Evolutionary conservation across 2,888 invertebrate genomes (phyloP).

Genomic region (Odontomyia ornata): DNA sequence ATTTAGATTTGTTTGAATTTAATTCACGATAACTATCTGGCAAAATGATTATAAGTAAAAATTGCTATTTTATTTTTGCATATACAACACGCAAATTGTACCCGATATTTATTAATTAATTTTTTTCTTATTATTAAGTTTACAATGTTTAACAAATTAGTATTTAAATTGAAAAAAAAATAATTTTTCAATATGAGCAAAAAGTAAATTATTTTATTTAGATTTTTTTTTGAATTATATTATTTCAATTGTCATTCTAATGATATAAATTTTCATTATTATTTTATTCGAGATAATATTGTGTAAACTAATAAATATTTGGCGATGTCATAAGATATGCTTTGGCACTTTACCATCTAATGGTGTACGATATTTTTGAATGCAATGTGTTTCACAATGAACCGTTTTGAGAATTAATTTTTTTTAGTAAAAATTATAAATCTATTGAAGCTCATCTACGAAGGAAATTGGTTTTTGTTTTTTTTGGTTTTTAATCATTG

Average conservation of each 20-base stretch:
- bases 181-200: not conserved
- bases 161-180: not conserved
- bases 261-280: not conserved
- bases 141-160: not conserved
- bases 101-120: too few relatives aligned
- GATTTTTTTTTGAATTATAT: not conserved
- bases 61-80: not conserved
- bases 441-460: too few relatives aligned
- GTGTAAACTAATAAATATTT: conserved; percentile 47
- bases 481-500: too few relatives aligned
- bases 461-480: too few relatives aligned
- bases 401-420: too few relatives aligned
- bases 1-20: too few relatives aligned
- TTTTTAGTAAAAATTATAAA: too few relatives aligned
- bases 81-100: not conserved
- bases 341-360: conserved; percentile 52
- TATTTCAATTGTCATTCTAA: not conserved
- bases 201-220: not conserved
- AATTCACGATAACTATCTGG: too few relatives aligned
- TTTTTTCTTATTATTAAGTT: too few relatives aligned
- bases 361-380: conserved; percentile 50
- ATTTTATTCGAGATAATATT: conserved; percentile 13
- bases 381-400: not conserved
- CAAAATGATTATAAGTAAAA: not conserved
- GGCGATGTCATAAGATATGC: conserved; percentile 51